Base-by-base conservation (phyloP, 2,797 vertebrate species). In the Anabas testudineus region DNA sequence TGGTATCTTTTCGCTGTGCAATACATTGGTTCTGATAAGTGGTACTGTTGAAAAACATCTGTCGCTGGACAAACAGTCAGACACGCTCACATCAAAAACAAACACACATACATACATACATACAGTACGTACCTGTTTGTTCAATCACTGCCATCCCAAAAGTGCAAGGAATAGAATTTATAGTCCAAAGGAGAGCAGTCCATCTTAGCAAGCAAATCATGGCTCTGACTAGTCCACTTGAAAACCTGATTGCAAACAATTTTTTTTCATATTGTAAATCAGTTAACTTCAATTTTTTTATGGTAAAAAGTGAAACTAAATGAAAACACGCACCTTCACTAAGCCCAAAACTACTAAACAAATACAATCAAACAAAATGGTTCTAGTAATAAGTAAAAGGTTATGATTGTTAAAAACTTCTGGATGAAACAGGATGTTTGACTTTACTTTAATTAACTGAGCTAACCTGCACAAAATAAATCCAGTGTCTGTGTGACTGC, bases 91-190 rank as follows among this genome's bases (percentile, higher is more conserved):
- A 9, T 10, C 7, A 13, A 36, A 32, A 72, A 64, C 54, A 73
- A 67, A 81, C 71, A 54, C 61, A 86, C 88, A 71, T 96, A 99
- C 30, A 7, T 5, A 30, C 28, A 30, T 30, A 86, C 88, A 71
- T 96, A 99, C 30, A 7, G n/a, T n/a, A n/a, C n/a, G n/a, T 32
- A 39, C 98, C 97, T 95, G 93, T 87, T 80, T 85, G 94, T 75
- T 97, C 95, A 73, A 87, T 94, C 81, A 96, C 89, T 30, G 92
- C 92, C 95, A 95, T 94, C 48, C 94, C 95, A 85, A 85, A 74
- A 64, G 91, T 89, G 83, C 88, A 79, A 80, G 92, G 94, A 88
- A 96, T 80, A 79, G 91, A 86, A 78, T 91, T 69, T 82, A 93
- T 79, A 80, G 91, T 88, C 94, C 94, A 96, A 85, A 97, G 85